Evolutionary conservation across 2,113 vertebrate genomes (phyloP).

Genomic region (Sprattus sprattus): DNA sequence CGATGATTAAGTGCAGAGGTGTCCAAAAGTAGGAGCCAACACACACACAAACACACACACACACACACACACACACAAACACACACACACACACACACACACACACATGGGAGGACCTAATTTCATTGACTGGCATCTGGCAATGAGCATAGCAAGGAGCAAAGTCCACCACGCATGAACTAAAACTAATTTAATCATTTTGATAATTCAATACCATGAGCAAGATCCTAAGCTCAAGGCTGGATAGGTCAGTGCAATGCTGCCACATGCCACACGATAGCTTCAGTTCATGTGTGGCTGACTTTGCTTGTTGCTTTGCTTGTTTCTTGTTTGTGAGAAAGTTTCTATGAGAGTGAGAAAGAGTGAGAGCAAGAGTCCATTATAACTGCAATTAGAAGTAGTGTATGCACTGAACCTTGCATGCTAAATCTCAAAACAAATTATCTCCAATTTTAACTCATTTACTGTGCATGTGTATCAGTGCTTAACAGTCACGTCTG

Average conservation of each 20-base stretch:
- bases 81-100: not conserved
- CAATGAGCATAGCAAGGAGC: no score
- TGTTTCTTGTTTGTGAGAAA: no score
- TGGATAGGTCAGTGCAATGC: no score
- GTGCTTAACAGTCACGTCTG: not conserved
- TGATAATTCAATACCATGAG: no score
- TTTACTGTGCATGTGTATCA: not conserved
- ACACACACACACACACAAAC: not conserved
- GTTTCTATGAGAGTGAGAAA: no score
- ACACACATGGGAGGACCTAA: not conserved
- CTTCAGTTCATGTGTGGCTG: no score
- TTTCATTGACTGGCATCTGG: not conserved
- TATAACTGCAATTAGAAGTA: not conserved
- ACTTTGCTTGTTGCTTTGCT: no score
- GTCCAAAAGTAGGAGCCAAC: constrained; percentile 19
- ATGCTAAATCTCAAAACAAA: not conserved
- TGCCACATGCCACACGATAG: no score
- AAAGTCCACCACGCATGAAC: no score
- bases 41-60: not conserved
- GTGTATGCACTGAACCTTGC: not conserved
- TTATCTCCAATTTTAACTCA: not conserved
- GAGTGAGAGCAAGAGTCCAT: not conserved
- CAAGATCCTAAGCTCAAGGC: no score
- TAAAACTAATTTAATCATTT: no score
- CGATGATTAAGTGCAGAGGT: constrained; percentile 43